Evolutionary conservation across 1,140 invertebrate genomes (phyloP).

Genomic region (Zaprionus nigranus): DNA sequence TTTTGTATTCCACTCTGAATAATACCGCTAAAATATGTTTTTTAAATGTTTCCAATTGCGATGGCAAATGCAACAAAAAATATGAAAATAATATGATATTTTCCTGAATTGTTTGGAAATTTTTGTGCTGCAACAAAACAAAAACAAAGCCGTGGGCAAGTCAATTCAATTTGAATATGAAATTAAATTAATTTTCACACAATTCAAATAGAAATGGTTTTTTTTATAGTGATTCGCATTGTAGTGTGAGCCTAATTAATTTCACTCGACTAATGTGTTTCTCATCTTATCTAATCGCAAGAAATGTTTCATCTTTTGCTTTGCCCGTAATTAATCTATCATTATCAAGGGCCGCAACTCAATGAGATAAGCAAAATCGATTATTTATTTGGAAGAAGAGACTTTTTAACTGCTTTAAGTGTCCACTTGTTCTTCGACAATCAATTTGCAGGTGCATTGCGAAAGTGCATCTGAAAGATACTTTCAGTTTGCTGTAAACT

Average conservation of each 20-base stretch:
- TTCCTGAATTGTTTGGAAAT: not conserved
- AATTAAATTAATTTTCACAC: constrained; percentile 41
- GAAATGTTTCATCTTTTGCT: not conserved
- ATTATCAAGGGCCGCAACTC: not conserved
- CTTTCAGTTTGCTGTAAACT: not conserved
- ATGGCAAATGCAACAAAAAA: not conserved
- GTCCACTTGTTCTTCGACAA: constrained; percentile 1
- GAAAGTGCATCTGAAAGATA: not conserved
- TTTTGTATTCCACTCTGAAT: constrained; percentile 2
- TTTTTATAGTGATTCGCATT: not conserved
- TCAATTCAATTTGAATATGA: not conserved
- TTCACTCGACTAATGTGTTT: not conserved
- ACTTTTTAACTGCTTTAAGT: not conserved
- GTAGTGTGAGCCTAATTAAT: not conserved
- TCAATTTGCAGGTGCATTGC: not conserved
- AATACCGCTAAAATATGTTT: constrained; percentile 48
- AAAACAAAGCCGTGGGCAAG: not conserved
- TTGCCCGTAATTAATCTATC: constrained; percentile 3
- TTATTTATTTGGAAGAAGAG: not conserved
- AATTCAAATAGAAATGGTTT: not conserved
- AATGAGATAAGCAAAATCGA: not conserved
- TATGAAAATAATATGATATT: not conserved
- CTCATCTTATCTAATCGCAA: not conserved
- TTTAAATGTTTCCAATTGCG: constrained; percentile 28
- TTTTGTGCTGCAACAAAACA: not conserved